phyloP scores from a whole-genome alignment of 2,113 vertebrate genomes.

The Hucho hucho region DNA sequence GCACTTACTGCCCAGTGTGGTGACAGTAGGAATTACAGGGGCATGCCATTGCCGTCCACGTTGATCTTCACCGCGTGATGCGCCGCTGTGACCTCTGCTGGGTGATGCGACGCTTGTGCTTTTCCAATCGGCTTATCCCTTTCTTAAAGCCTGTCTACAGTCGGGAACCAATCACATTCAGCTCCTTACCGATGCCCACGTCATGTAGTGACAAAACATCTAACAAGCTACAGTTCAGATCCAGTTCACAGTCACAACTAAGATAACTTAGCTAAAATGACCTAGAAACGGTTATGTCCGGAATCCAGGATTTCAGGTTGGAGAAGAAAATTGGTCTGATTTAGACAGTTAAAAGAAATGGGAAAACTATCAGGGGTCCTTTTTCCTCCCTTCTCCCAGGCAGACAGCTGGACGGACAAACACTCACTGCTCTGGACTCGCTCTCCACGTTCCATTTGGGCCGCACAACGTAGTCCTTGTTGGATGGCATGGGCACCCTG shows the following conservation, averaged over 20 bases:
- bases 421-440: slow-evolving; percentile 64
- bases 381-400: too few relatives aligned
- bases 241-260: too few relatives aligned
- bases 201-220: neutral
- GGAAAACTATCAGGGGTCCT: too few relatives aligned
- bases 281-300: too few relatives aligned
- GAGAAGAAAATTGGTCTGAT: neutral
- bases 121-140: slow-evolving; percentile 89
- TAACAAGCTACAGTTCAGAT: neutral
- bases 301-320: neutral
- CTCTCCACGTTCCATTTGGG: slow-evolving; percentile 99
- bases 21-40: slow-evolving; percentile 74
- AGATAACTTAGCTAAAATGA: too few relatives aligned
- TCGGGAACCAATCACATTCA: slow-evolving; percentile 63
- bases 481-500: slow-evolving; percentile 94
- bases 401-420: too few relatives aligned
- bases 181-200: neutral
- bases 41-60: slow-evolving; percentile 95
- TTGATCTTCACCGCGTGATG: slow-evolving; percentile 93
- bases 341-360: too few relatives aligned
- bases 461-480: slow-evolving; percentile 97
- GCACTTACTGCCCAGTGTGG: slow-evolving; percentile 71
- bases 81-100: slow-evolving; percentile 85
- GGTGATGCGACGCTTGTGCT: slow-evolving; percentile 91
- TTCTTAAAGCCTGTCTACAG: slow-evolving; percentile 84